Conservation (phyloP, 2,888 invertebrate genomes). For the Hyles lineata region DNA sequence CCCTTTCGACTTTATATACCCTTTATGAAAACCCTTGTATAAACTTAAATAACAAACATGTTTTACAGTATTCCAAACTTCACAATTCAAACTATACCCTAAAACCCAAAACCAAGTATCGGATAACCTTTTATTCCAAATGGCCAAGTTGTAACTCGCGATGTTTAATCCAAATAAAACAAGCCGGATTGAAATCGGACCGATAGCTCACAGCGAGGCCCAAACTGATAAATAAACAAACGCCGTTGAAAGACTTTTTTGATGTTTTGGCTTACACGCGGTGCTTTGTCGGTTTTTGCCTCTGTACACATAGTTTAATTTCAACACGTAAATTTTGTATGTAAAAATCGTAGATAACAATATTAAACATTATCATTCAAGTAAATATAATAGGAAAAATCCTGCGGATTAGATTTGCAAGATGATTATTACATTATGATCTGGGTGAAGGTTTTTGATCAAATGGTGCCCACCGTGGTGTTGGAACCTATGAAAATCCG, state of each 20-base stretch:
- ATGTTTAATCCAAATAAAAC: slow-evolving; percentile 6
- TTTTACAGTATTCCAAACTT: not conserved
- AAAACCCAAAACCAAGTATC: not conserved
- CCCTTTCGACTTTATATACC: no score
- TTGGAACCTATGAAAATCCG: no score
- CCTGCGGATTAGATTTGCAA: no score
- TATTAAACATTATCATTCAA: no score
- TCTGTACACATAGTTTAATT: not conserved
- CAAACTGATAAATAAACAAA: slow-evolving; percentile 17
- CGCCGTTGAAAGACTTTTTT: not conserved
- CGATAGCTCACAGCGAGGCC: not conserved
- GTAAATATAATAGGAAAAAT: no score
- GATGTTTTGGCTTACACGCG: not conserved
- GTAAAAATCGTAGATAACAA: no score
- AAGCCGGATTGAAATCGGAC: not conserved
- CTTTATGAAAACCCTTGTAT: no score
- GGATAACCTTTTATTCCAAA: not conserved
- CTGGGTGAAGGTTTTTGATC: no score
- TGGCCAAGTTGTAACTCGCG: not conserved
- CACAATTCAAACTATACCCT: not conserved
- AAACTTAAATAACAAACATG: no score
- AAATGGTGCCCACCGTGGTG: no score
- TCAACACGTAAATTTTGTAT: not conserved
- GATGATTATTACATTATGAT: no score
- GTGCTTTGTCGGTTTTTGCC: not conserved